Evolutionary conservation across 1,140 invertebrate species (phyloP), one percentile per base, ranked within the genome.

Genomic region (Zaprionus nigranus): DNA sequence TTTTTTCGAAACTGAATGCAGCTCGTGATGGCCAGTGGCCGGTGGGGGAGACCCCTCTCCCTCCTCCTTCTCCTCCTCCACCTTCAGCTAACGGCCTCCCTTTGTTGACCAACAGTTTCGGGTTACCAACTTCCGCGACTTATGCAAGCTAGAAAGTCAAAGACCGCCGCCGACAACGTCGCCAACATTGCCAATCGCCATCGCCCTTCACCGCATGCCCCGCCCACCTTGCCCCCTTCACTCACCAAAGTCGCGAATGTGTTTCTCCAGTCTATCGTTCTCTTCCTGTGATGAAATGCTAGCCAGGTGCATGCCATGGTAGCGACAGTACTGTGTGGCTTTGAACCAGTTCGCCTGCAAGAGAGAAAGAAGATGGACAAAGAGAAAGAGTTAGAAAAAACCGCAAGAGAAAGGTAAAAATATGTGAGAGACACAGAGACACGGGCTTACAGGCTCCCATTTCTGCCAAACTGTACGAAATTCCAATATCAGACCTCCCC

Each of bases 271-370:
- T 87, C 96, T 96, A 84, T 97, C 96, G 81, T 98, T 98, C 92
- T 98, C 97, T 92, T 97, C 96, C 93, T 98, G 97, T 59, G 96
- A 97, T 53, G 96, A 95, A 82, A 98, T 97, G 75, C 96, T 97
- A 3, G 97, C 97, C 81, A 98, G 94, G 90, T 98, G 97, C 97
- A 98, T 97, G 34, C 97, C 97, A 92, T 98, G 97, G 93, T 97
- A 98, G 36, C 97, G 94, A 91, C 97, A 98, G 92, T 97, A 98
- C 91, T 98, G 97, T n/a, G 96, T 95, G 5, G 97, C 96, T 92
- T 97, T 96, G 93, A 97, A 98, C 96, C 97, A 98, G 94, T 98
- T 98, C 5, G 97, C 97, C 97, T 98, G 79, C n/a, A 87, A 91
- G 43, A 26, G 69, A 63, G 22, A n/a, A 53, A 17, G 1, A 36